phyloP scores from a whole-genome alignment of 1,140 invertebrate species.

The Zelostemma sp. region DNA sequence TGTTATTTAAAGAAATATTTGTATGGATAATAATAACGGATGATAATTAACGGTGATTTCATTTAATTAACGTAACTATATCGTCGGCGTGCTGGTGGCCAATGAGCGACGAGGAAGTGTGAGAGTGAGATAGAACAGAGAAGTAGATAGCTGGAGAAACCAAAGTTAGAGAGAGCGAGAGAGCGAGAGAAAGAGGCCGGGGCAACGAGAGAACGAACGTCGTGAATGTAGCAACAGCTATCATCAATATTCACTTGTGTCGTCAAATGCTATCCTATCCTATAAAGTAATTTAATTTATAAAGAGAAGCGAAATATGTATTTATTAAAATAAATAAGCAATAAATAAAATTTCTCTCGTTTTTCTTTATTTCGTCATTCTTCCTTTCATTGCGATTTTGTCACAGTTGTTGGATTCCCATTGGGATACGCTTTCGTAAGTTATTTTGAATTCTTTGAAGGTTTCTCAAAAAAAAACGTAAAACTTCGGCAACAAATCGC shows the following conservation, averaged over 20 bases:
- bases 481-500: too few species aligned
- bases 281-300: slow-evolving; percentile 71
- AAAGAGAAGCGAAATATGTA: slow-evolving; percentile 70
- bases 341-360: slow-evolving; percentile 58
- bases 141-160: slow-evolving; percentile 38
- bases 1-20: not conserved
- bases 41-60: not conserved
- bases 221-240: slow-evolving; percentile 43
- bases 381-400: too few species aligned
- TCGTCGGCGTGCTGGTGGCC: slow-evolving; percentile 50
- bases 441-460: too few species aligned
- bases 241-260: slow-evolving; percentile 50
- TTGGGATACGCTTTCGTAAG: too few species aligned
- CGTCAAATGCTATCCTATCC: slow-evolving; percentile 63
- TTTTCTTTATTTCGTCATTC: too few species aligned
- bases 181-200: slow-evolving; percentile 52
- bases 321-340: slow-evolving; percentile 72
- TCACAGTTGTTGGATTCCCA: too few species aligned
- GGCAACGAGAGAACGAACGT: slow-evolving; percentile 46
- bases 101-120: slow-evolving; percentile 43
- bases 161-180: slow-evolving; percentile 34
- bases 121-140: slow-evolving; percentile 47
- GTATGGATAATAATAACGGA: not conserved
- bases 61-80: slow-evolving; percentile 14
- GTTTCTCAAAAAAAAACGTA: too few species aligned